Evolutionary conservation across 2,888 invertebrate genomes (phyloP).

Genomic region (Eristalinus sepulchralis): DNA sequence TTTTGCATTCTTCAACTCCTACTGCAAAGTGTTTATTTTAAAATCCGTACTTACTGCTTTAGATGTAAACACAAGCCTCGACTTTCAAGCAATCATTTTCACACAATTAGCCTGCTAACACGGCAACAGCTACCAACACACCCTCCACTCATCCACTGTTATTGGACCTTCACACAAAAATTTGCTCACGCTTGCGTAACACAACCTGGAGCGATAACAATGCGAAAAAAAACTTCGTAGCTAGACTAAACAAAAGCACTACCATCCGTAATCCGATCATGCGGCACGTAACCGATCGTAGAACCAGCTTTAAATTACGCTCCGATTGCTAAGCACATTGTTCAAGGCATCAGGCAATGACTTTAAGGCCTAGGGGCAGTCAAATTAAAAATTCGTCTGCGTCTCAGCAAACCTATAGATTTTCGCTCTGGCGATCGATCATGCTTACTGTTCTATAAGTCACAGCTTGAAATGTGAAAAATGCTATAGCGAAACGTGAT

Average conservation of each 20-base stretch:
- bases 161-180: constrained; percentile 9
- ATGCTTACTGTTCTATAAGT: neutral
- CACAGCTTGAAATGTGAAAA: constrained; percentile 15
- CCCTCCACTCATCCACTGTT: neutral
- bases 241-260: constrained; percentile 14
- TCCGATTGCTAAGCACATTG: constrained; percentile 16
- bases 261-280: constrained; percentile 61
- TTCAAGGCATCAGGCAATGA: constrained; percentile 21
- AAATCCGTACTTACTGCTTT: neutral
- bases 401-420: neutral
- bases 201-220: constrained; percentile 12
- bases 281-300: constrained; percentile 40
- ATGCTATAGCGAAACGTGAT: constrained; percentile 4
- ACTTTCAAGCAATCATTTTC: neutral
- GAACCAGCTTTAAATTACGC: constrained; percentile 29
- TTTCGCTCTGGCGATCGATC: constrained; percentile 4
- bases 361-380: constrained; percentile 7
- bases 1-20: neutral
- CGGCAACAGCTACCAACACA: constrained; percentile 4
- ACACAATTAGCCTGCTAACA: constrained; percentile 4
- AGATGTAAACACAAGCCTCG: neutral
- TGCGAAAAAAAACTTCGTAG: neutral
- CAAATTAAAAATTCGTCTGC: constrained; percentile 15
- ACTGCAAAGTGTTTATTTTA: neutral
- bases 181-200: constrained; percentile 30